A percentile compares a stretch with the other conserved stretches of the same genome.
Conservation (phyloP, 1,140 invertebrate species). For the Sycophaga agraensis region DNA sequence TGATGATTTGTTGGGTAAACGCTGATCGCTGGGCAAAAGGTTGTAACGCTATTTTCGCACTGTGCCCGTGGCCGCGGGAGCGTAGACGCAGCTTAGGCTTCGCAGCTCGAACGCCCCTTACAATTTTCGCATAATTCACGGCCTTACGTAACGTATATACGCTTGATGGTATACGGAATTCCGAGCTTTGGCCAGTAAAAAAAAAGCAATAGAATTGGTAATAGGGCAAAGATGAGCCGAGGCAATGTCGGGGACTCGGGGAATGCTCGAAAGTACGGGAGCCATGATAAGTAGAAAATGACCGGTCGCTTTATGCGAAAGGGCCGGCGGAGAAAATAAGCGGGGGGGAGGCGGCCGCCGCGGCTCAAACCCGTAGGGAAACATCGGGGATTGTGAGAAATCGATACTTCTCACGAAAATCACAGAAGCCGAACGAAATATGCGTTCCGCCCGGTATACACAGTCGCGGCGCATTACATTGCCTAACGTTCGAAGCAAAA, state of each 20-base stretch:
- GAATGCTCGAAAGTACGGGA: background rate
- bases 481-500: slow-evolving; percentile 18
- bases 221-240: background rate
- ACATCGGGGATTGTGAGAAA: slow-evolving; percentile 21
- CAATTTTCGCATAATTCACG: too few relatives aligned
- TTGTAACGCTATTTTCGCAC: too few relatives aligned
- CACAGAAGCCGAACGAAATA: slow-evolving; percentile 32
- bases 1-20: too few relatives aligned
- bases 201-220: slow-evolving; percentile 8
- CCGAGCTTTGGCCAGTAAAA: too few relatives aligned
- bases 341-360: background rate
- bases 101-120: too few relatives aligned
- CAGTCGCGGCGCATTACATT: slow-evolving; percentile 24
- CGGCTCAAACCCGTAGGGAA: background rate
- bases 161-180: too few relatives aligned
- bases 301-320: background rate
- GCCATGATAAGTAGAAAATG: slow-evolving; percentile 19
- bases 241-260: background rate
- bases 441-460: slow-evolving; percentile 17
- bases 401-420: slow-evolving; percentile 33
- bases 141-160: too few relatives aligned
- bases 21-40: too few relatives aligned
- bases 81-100: too few relatives aligned
- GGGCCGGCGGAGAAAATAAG: background rate
- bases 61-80: too few relatives aligned